Conservation (phyloP, 2,797 vertebrate genomes). For the Benthosema pterotum region DNA sequence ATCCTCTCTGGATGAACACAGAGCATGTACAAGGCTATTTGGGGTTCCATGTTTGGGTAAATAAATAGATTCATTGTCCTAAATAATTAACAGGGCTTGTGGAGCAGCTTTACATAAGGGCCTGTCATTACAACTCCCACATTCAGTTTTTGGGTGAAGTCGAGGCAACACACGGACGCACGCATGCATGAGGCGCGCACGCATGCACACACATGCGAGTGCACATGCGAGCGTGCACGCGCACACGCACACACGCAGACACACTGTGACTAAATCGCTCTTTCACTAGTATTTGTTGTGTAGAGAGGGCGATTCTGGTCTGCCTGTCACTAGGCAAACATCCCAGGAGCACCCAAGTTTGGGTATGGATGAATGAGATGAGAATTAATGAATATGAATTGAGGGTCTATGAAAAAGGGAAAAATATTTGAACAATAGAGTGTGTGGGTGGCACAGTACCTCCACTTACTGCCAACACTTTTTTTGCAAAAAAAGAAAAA, state of each 20-base stretch:
- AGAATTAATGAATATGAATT: conserved; percentile 64
- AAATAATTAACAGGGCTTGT: conserved; percentile 73
- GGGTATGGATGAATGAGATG: conserved; percentile 58
- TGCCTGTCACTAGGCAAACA: conserved; percentile 47
- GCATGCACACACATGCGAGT: too few species aligned
- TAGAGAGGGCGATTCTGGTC: conserved; percentile 13
- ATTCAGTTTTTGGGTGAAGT: conserved; percentile 64
- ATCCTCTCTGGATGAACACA: conserved; percentile 63
- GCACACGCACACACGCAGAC: too few species aligned
- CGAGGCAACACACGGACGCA: too few species aligned
- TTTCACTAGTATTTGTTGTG: conserved; percentile 32
- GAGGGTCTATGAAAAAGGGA: conserved; percentile 53
- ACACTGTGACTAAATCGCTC: conserved; percentile 44
- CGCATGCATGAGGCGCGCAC: too few species aligned
- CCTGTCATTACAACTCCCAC: conserved; percentile 66
- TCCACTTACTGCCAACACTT: not conserved
- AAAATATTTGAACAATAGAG: not conserved
- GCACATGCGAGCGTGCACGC: too few species aligned
- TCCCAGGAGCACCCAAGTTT: conserved; percentile 51
- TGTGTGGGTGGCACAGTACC: too few species aligned
- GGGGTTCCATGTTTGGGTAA: conserved; percentile 50
- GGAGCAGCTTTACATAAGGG: conserved; percentile 70
- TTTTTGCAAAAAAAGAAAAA: too few species aligned
- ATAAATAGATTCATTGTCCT: conserved; percentile 62
- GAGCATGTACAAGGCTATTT: conserved; percentile 58